These are phyloP conservation scores for Propithecus deckenii DNA, from an alignment of 2,797 vertebrate species.

Conservation along the genomic window DNA sequence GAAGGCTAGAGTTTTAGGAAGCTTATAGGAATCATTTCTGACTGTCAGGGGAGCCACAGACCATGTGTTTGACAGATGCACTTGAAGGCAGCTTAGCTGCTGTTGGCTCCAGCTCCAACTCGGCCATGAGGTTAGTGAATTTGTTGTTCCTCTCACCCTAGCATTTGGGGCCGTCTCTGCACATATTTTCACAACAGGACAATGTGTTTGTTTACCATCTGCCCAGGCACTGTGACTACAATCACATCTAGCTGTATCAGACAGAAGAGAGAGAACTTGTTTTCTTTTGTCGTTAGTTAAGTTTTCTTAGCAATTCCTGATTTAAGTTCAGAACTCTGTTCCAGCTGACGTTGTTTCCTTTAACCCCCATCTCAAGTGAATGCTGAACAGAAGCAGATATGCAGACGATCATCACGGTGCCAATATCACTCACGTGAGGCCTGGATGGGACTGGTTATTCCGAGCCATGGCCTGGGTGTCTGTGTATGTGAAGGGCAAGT, in stretches of 20 bases:
- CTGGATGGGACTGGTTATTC: neutral
- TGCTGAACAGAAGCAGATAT: neutral
- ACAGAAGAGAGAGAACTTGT: conserved; percentile 1
- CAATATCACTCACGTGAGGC: accelerated
- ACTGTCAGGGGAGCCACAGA: neutral
- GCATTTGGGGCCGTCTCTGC: neutral
- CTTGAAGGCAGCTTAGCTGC: neutral
- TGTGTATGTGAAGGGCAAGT: neutral
- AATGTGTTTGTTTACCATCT: conserved; percentile 47
- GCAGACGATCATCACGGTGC: neutral
- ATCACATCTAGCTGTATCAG: neutral
- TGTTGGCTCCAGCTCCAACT: neutral
- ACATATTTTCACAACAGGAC: conserved; percentile 20
- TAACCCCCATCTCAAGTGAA: neutral
- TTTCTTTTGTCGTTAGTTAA: conserved; percentile 29
- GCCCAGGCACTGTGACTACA: conserved; percentile 36
- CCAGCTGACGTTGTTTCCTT: neutral
- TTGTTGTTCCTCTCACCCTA: neutral
- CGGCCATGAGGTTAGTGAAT: neutral
- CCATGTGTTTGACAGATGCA: conserved; percentile 16
- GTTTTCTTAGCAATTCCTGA: conserved; percentile 22
- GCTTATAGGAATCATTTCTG: neutral
- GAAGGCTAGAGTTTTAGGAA: neutral
- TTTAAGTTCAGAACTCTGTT: neutral
- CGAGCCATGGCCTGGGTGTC: neutral